Conservation (phyloP, 2,888 invertebrate species). For the Pammene fasciana region DNA sequence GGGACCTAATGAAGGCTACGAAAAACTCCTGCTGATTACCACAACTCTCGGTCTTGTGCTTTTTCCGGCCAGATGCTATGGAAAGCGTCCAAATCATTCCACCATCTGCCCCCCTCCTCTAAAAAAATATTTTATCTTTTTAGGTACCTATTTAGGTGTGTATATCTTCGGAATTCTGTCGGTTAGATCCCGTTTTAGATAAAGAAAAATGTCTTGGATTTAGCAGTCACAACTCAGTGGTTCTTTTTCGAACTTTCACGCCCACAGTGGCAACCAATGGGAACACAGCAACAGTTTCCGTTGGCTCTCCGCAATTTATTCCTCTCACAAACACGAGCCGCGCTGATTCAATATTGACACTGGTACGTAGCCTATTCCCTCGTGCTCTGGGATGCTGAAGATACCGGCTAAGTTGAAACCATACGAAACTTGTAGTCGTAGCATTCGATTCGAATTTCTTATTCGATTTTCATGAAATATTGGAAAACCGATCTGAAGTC, state of each 20-base stretch:
- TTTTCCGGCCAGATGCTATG: no score
- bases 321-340: slow-evolving; percentile 74
- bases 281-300: slow-evolving; percentile 55
- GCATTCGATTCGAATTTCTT: slow-evolving; percentile 47
- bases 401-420: slow-evolving; percentile 54
- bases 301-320: slow-evolving; percentile 73
- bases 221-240: not conserved
- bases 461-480: slow-evolving; percentile 34
- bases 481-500: not conserved
- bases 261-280: not conserved
- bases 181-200: no score
- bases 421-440: slow-evolving; percentile 25
- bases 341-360: slow-evolving; percentile 79
- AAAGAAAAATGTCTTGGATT: no score
- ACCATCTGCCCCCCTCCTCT: no score
- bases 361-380: slow-evolving; percentile 69
- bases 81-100: no score
- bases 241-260: not conserved
- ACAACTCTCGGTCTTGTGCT: no score
- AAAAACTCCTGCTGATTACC: no score
- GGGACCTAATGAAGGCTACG: no score
- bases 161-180: no score
- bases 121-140: no score
- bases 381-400: slow-evolving; percentile 63
- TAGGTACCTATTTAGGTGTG: no score